These are phyloP conservation scores for Dendrocopos noguchii DNA, from an alignment of 2,113 vertebrate species.

Conservation along the genomic window DNA sequence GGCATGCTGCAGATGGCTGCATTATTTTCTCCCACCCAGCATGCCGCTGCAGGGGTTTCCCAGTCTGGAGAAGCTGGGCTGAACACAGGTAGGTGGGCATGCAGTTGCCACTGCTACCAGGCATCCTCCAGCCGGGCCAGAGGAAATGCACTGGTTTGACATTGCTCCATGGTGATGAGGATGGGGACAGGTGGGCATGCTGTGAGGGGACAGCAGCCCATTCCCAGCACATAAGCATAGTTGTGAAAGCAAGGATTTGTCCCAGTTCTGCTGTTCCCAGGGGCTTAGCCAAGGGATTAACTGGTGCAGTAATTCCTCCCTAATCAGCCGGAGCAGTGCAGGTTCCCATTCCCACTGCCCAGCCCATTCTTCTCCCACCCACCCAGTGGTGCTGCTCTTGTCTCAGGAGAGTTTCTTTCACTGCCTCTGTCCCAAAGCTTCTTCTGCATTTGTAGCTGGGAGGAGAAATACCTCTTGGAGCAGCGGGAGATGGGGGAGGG, in stretches of 20 bases:
- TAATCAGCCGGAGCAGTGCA: neutral
- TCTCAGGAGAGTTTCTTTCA: neutral
- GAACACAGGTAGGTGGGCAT: neutral
- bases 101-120: neutral
- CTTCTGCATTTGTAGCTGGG: neutral
- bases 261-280: neutral
- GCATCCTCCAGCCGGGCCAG: neutral
- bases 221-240: neutral
- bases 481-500: no score
- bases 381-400: neutral
- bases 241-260: neutral
- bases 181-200: neutral
- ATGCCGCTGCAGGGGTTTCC: neutral
- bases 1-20: neutral
- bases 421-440: neutral
- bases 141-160: neutral
- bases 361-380: neutral
- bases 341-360: neutral
- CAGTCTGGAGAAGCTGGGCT: neutral
- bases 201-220: neutral
- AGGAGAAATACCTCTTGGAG: neutral
- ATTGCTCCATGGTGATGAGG: fast-evolving
- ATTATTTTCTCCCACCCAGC: neutral
- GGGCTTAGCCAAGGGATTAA: neutral
- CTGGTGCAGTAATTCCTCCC: neutral